Base-by-base conservation (phyloP, 2,113 vertebrate species). In the Xyrauchen texanus region DNA sequence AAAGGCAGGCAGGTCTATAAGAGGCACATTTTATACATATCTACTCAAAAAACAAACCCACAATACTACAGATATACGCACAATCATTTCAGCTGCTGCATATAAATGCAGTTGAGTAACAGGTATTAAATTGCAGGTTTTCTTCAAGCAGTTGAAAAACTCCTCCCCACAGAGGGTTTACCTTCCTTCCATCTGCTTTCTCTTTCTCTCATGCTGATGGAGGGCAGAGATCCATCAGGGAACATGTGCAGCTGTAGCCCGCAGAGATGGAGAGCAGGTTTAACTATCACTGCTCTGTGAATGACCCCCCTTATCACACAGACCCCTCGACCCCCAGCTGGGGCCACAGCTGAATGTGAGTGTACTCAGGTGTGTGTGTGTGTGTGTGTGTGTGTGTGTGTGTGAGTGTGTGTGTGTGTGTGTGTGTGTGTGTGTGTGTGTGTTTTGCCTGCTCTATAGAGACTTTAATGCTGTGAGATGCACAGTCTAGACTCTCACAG, bases 51-150 rank as follows among this genome's bases (percentile, higher is more conserved):
- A 34, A 34, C 21, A 34, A 34, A 34, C 21, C 21, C 21, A 6
- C 13, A 15, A 55, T 15, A 8, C 9, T 13, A 72, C 9, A 44
- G 44, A 60, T 16, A 44, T 16, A 44, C 42, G 16, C 16, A 60
- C 42, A 60, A 61, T 60, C 6, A 57, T 12, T 34, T 21, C 70
- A 46, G n/a, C n/a, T 55, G 4, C 21, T 16, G 55, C 55, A 60
- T 16, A 47, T 42, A 44, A 57, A 60, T 47, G 70, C 53, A 11
- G 44, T 46, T 44, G 42, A 60, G 70, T 16, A 72, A 72, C 55
- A 60, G 44, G 55, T 44, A 16, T 72, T 15, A 47, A 72, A 72
- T 72, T 72, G 70, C 70, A 72, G 70, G 70, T 60, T 72, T 72
- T 72, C 70, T 60, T 10, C 46, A n/a, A n/a, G 70, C 55, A 72